phyloP scores from a whole-genome alignment of 2,888 invertebrate genomes.

The Panzeria rudis region DNA sequence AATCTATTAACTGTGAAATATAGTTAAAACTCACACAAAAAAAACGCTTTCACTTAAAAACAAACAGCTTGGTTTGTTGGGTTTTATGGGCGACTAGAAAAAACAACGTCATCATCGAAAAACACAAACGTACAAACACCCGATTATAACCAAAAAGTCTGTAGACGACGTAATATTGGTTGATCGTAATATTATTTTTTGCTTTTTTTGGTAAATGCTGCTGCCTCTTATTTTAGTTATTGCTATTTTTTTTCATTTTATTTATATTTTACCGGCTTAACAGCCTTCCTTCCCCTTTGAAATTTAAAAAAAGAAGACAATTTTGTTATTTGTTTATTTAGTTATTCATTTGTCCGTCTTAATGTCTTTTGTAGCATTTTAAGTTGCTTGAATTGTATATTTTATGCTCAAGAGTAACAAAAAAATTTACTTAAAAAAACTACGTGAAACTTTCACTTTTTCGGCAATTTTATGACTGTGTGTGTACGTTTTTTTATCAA shows the following conservation, averaged over 20 bases:
- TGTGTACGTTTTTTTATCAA: slow-evolving; percentile 21
- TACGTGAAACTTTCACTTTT: slow-evolving; percentile 83
- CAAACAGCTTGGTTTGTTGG: slow-evolving; percentile 34
- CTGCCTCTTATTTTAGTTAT: neutral
- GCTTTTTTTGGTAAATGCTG: slow-evolving; percentile 12
- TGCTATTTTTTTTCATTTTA: slow-evolving; percentile 4
- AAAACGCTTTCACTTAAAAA: slow-evolving; percentile 15
- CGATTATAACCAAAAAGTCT: neutral
- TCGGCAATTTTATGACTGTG: slow-evolving; percentile 77
- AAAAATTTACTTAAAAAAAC: slow-evolving; percentile 41
- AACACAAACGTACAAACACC: neutral
- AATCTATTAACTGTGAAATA: too few relatives aligned
- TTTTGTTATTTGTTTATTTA: slow-evolving; percentile 28
- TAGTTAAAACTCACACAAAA: neutral
- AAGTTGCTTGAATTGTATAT: slow-evolving; percentile 17
- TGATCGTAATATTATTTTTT: slow-evolving; percentile 34
- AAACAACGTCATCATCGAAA: slow-evolving; percentile 17
- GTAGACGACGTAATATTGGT: slow-evolving; percentile 48
- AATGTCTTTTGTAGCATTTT: slow-evolving; percentile 41
- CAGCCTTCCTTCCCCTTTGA: slow-evolving; percentile 4
- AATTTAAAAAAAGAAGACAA: neutral
- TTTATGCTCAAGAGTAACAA: slow-evolving; percentile 49
- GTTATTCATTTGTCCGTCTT: slow-evolving; percentile 40
- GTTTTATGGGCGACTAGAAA: neutral
- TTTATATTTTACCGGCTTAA: slow-evolving; percentile 41